These are phyloP conservation scores for Melipona quadrifasciata DNA, from an alignment of 1,140 invertebrate genomes.

Conservation along the genomic window DNA sequence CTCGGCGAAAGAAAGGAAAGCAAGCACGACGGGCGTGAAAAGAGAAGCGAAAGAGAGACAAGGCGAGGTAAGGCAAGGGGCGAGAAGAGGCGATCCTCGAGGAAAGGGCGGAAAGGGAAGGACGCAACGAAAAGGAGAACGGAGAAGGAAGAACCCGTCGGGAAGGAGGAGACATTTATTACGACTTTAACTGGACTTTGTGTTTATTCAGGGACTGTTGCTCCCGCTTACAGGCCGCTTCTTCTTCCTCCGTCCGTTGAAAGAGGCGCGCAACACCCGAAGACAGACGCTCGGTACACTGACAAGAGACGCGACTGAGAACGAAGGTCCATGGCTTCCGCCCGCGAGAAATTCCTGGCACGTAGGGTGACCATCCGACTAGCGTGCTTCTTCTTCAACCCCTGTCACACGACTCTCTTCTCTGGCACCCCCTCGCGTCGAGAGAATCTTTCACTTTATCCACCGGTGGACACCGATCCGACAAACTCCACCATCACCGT, in stretches of 20 bases:
- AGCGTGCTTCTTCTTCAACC: constrained; percentile 67
- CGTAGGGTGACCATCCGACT: constrained; percentile 73
- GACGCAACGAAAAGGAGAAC: neutral
- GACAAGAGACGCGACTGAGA: neutral
- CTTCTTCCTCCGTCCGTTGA: neutral
- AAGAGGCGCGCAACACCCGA: constrained; percentile 43
- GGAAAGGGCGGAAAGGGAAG: neutral
- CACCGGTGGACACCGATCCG: constrained; percentile 78
- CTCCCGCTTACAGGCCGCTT: constrained; percentile 65
- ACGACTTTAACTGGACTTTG: constrained; percentile 81
- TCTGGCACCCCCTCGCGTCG: constrained; percentile 29
- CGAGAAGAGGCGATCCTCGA: neutral
- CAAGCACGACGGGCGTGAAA: constrained; percentile 65
- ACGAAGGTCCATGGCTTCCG: constrained; percentile 33
- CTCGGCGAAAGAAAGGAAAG: constrained; percentile 73
- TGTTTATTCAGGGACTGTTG: constrained; percentile 82
- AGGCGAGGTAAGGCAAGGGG: neutral
- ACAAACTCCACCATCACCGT: constrained; percentile 61
- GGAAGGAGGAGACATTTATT: constrained; percentile 81
- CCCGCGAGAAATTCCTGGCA: constrained; percentile 71
- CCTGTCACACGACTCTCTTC: constrained; percentile 69
- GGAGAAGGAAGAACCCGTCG: constrained; percentile 66
- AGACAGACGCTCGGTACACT: constrained; percentile 44
- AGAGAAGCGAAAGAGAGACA: constrained; percentile 30
- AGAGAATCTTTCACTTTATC: constrained; percentile 81